Evolutionary conservation across 92 coral and sea anemone genomes (phyloP), one percentile per base, ranked within the genome.

Genomic region (Desmophyllum pertusum): DNA sequence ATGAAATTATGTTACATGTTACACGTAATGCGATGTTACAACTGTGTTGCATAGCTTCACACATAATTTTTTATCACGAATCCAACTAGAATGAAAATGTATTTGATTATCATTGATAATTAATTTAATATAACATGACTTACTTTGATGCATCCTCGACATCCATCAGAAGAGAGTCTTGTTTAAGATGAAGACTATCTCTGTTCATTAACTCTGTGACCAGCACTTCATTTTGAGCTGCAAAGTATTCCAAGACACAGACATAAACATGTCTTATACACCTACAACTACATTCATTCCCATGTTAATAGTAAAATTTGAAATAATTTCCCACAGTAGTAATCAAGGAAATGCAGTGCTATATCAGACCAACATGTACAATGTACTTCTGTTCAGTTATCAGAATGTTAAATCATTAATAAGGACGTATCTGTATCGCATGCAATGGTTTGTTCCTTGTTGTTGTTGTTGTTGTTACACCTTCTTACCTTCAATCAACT

Each of bases 141-240:
- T 92, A 96, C 99, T 96, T 96, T 75, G 98, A 91, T 30, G 99
- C 91, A 84, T 96, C 99, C 82, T 96, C 99, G 0, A 96, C 99
- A 75, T 96, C 99, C 95, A 96, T 84, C 19, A 96, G 86, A 80
- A 96, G 93, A 17, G 99, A 95, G 50, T 96, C 99, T 82, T 96
- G 99, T 76, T 86, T 88, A 43, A 92, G 87, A 76, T 96, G 99
- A 30, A 94, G 97, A 15, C 88, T 76, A 69, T 96, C 99, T 85
- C 99, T 95, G 81, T 62, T 78, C 91, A 96, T 84, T 62, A 96
- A 78, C 55, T 96, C 99, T 25, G 80, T 84, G 37, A 96, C 98
- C 25, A 96, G 84, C 39, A 94, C 95, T 80, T 96, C 99, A 77
- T 95, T 94, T 91, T 92, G 96, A 61, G 98, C 99, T 96, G 85